A percentile compares a stretch with the other conserved stretches of the same genome.
Conservation (phyloP, 2,113 vertebrate genomes). For the Neoarius graeffei region DNA sequence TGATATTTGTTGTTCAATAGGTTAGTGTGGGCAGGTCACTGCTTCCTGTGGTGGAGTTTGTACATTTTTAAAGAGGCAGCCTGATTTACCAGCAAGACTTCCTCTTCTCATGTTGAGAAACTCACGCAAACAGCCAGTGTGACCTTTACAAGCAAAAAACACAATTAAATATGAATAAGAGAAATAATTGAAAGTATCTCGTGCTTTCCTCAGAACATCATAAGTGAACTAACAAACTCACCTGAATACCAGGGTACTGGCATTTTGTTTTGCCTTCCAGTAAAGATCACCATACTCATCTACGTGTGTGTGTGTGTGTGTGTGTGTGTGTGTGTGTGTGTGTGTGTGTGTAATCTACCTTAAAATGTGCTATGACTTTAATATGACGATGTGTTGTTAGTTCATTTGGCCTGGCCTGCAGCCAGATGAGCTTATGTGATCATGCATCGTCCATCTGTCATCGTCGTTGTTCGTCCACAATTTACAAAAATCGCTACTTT, state of each 20-base stretch:
- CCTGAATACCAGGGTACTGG: constrained; percentile 57
- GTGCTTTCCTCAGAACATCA: constrained; percentile 50
- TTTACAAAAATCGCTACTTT: too few species aligned
- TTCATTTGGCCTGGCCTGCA: too few species aligned
- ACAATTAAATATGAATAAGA: constrained; percentile 82
- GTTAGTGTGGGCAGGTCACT: constrained; percentile 69
- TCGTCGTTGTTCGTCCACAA: too few species aligned
- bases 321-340: too few species aligned
- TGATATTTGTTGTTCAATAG: constrained; percentile 78
- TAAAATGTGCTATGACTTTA: background rate
- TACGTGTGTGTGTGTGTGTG: too few species aligned
- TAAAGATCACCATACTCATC: constrained; percentile 40
- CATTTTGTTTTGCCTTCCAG: constrained; percentile 58
- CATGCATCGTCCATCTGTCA: too few species aligned
- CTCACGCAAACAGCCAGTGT: constrained; percentile 66
- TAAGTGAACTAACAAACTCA: constrained; percentile 48
- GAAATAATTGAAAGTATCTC: constrained; percentile 78
- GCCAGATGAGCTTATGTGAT: too few species aligned
- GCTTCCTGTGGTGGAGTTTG: constrained; percentile 63
- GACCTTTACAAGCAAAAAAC: constrained; percentile 79
- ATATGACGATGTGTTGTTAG: too few species aligned
- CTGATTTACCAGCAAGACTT: constrained; percentile 70
- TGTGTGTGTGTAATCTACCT: too few species aligned
- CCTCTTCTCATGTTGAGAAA: constrained; percentile 65
- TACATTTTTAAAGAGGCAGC: constrained; percentile 75